Evolutionary conservation across 2,888 invertebrate genomes (phyloP).

Genomic region (Mythimna pallens): DNA sequence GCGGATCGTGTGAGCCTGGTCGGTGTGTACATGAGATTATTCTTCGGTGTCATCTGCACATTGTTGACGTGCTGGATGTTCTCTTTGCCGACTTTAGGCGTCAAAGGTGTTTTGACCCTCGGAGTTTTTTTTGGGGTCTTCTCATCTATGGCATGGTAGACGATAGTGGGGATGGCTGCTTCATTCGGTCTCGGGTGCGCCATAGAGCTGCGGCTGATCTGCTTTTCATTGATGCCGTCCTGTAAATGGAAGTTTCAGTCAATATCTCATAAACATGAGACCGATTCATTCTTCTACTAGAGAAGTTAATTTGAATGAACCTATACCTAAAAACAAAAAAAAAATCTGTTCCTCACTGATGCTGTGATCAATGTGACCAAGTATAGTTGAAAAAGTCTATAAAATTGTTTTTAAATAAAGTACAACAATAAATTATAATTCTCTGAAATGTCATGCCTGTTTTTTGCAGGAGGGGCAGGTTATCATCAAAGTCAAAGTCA

Average conservation of each 20-base stretch:
- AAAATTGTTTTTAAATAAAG: no score
- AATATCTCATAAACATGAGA: background rate
- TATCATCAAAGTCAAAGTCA: no score
- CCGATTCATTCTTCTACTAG: background rate
- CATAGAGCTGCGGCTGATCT: conserved; percentile 90
- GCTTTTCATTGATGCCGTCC: conserved; percentile 87
- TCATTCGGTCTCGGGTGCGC: conserved; percentile 73
- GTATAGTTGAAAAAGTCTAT: no score
- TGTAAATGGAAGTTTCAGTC: conserved; percentile 67
- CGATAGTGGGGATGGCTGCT: conserved; percentile 63
- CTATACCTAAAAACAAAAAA: background rate
- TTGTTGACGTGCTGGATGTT: conserved; percentile 77
- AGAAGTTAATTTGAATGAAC: background rate
- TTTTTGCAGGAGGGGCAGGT: no score
- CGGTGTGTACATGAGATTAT: conserved; percentile 78
- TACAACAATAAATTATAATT: no score
- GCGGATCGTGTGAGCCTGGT: conserved; percentile 83
- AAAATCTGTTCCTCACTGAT: background rate
- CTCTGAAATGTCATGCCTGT: no score
- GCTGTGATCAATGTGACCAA: no score
- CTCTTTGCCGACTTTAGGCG: conserved; percentile 84
- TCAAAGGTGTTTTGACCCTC: conserved; percentile 73
- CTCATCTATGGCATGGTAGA: conserved; percentile 69
- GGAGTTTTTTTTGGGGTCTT: conserved; percentile 80
- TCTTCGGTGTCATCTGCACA: conserved; percentile 77